A percentile compares a stretch with the other conserved stretches of the same genome.
These are phyloP conservation scores for Sisyra terminalis DNA, from an alignment of 2,888 invertebrate species.

Conservation along the genomic window DNA sequence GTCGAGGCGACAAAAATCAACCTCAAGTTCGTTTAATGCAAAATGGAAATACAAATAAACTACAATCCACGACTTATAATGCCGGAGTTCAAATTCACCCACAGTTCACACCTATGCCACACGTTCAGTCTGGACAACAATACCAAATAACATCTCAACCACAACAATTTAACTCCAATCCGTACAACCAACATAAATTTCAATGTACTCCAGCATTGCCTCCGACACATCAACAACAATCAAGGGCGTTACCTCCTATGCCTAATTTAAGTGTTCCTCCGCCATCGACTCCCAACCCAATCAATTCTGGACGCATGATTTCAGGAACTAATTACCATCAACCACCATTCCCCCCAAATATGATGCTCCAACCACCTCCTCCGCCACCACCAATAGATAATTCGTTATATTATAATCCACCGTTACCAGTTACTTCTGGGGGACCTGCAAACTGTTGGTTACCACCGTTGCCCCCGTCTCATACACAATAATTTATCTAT, in stretches of 20 bases:
- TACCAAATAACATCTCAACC: conserved; percentile 21
- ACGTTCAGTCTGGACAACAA: conserved; percentile 24
- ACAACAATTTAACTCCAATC: conserved; percentile 19
- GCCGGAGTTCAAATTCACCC: too few species aligned
- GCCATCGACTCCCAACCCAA: conserved; percentile 13
- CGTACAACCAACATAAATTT: conserved; percentile 20
- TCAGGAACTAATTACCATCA: conserved; percentile 12
- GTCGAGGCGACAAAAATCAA: conserved; percentile 15
- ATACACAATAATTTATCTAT: background rate
- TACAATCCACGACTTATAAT: too few species aligned
- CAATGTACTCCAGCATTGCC: conserved; percentile 13
- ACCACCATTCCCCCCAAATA: conserved; percentile 14
- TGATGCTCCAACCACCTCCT: conserved; percentile 14
- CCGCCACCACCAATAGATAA: conserved; percentile 13
- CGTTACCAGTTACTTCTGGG: background rate
- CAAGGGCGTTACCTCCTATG: conserved; percentile 11
- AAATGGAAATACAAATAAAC: too few species aligned
- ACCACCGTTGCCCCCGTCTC: conserved; percentile 9
- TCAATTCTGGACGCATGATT: too few species aligned
- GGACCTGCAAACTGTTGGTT: conserved; percentile 7
- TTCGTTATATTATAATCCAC: conserved; percentile 1
- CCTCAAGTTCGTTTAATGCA: conserved; percentile 14
- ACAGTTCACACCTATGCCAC: conserved; percentile 29
- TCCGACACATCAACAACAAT: background rate
- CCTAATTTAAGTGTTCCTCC: conserved; percentile 16